A percentile compares a stretch with the other conserved stretches of the same genome.
Conservation (phyloP, 2,888 invertebrate species). For the Chymomyza procnemis region DNA sequence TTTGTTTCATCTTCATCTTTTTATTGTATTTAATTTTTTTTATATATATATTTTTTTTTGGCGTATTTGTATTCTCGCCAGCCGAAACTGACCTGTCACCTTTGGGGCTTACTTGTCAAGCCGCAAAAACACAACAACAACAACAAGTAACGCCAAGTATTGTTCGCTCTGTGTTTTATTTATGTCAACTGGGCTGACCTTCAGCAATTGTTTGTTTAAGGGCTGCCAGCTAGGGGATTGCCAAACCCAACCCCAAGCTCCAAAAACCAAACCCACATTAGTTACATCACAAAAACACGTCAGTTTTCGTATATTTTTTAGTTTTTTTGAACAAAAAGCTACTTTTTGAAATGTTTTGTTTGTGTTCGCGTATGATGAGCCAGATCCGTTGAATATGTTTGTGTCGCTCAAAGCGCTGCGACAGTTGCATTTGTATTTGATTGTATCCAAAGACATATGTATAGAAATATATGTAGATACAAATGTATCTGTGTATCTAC, state of each 20-base stretch:
- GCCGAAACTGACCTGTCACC: slow-evolving; percentile 38
- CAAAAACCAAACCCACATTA: not conserved
- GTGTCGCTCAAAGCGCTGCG: not conserved
- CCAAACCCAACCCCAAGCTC: not conserved
- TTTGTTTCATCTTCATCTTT: not conserved
- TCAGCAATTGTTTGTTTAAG: not conserved
- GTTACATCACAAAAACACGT: not conserved
- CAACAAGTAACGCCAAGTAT: too few species aligned
- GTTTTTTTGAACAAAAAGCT: slow-evolving; percentile 45
- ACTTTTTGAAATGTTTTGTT: slow-evolving; percentile 32
- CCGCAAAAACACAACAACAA: slow-evolving; percentile 9
- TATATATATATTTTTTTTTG: too few species aligned
- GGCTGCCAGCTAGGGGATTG: slow-evolving; percentile 36
- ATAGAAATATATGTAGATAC: too few species aligned
- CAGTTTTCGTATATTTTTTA: slow-evolving; percentile 25
- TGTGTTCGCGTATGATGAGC: not conserved
- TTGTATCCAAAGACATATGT: slow-evolving; percentile 45
- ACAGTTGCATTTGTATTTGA: slow-evolving; percentile 49
- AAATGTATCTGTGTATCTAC: slow-evolving; percentile 2
- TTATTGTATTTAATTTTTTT: slow-evolving; percentile 2
- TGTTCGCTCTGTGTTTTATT: slow-evolving; percentile 35
- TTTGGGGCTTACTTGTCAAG: slow-evolving; percentile 49
- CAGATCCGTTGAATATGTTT: slow-evolving; percentile 23
- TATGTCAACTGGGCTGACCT: not conserved
- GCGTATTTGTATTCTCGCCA: not conserved